These are phyloP conservation scores for Phataginus tricuspis DNA, from an alignment of 2,797 vertebrate species.

Conservation along the genomic window DNA sequence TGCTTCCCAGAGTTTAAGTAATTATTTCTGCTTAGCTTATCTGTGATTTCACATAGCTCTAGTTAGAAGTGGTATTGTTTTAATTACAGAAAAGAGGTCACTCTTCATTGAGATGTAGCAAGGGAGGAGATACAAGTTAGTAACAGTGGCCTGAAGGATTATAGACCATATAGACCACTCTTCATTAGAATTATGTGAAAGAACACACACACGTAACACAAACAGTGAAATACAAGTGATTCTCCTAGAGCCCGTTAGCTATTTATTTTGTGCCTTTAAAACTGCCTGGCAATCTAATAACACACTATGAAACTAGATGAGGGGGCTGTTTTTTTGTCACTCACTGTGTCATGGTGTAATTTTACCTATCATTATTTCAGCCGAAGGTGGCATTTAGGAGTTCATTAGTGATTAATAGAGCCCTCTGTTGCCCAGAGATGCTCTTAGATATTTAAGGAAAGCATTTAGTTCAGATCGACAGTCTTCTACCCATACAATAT, in stretches of 20 bases:
- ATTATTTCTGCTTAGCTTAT: constrained; percentile 34
- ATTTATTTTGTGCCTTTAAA: constrained; percentile 78
- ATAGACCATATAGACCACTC: constrained; percentile 57
- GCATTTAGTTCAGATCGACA: constrained; percentile 59
- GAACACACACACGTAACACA: not conserved
- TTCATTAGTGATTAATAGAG: constrained; percentile 82
- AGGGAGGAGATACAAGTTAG: constrained; percentile 44
- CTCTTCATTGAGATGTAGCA: constrained; percentile 59
- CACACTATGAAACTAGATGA: constrained; percentile 73
- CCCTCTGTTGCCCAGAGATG: constrained; percentile 74
- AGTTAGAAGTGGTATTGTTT: constrained; percentile 55
- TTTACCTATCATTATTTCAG: constrained; percentile 82
- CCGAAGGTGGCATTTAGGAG: constrained; percentile 73
- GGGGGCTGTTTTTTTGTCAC: constrained; percentile 76
- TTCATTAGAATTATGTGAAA: constrained; percentile 63
- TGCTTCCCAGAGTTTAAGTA: constrained; percentile 22
- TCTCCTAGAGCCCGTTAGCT: constrained; percentile 56
- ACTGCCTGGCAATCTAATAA: constrained; percentile 55
- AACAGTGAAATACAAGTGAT: not conserved
- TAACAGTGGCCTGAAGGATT: constrained; percentile 50
- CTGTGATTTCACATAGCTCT: not conserved
- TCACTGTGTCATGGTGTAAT: constrained; percentile 81
- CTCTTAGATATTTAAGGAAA: constrained; percentile 76
- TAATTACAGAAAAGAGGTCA: constrained; percentile 60
- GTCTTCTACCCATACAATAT: constrained; percentile 56